A percentile compares a stretch with the other conserved stretches of the same genome.
Conservation (phyloP, 2,113 vertebrate species). For the Columbina picui region DNA sequence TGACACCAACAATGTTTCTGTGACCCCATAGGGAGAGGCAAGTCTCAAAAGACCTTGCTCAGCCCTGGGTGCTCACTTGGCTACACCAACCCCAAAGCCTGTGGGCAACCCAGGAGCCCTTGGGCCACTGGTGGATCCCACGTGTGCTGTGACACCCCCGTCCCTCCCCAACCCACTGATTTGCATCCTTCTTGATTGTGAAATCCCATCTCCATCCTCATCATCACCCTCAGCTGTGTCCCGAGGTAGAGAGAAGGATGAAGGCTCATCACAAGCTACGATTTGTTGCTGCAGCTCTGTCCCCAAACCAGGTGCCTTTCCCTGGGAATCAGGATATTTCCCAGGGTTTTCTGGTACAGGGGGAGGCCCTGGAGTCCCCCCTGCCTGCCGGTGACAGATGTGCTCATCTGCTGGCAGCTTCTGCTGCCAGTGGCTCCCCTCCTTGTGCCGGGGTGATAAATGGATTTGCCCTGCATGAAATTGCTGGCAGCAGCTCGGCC, state of each 20-base stretch:
- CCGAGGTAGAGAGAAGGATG: rapidly evolving
- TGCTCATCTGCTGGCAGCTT: neutral
- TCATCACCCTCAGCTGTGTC: rapidly evolving
- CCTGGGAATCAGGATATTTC: neutral
- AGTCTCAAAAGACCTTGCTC: neutral
- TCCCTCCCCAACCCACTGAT: neutral
- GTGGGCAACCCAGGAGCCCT: rapidly evolving
- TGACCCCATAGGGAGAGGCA: neutral
- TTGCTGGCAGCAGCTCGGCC: conserved; percentile 9
- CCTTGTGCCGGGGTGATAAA: neutral
- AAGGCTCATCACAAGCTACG: neutral
- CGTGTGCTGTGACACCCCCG: neutral
- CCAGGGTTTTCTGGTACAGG: neutral
- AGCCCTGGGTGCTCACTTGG: neutral
- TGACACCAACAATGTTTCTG: rapidly evolving
- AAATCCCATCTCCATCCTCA: neutral
- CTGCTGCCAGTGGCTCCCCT: neutral
- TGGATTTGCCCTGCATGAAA: conserved; percentile 43
- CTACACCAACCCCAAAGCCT: neutral
- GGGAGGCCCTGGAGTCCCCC: neutral
- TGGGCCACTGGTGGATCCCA: rapidly evolving
- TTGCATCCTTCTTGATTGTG: neutral
- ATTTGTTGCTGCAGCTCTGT: rapidly evolving
- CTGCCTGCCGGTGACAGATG: neutral
- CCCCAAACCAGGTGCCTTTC: neutral